phyloP scores from a whole-genome alignment of 2,888 invertebrate genomes.

The Phalangium opilio region DNA sequence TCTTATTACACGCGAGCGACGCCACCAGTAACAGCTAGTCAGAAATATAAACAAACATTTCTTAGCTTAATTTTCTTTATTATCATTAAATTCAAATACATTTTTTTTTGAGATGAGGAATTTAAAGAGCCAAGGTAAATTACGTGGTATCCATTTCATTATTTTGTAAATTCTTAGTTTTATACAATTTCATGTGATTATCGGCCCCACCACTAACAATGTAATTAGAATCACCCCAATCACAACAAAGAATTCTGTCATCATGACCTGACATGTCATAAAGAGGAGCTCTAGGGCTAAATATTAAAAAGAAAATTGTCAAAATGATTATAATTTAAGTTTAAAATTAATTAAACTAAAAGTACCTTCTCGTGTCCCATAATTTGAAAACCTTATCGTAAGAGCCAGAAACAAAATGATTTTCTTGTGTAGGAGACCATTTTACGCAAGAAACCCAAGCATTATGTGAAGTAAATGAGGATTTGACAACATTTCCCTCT shows the following conservation, averaged over 20 bases:
- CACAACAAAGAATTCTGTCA: slow-evolving; percentile 66
- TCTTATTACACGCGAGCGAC: too few relatives aligned
- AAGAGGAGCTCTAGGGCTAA: slow-evolving; percentile 71
- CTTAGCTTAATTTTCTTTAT: too few relatives aligned
- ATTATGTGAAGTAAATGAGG: slow-evolving; percentile 70
- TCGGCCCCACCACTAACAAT: slow-evolving; percentile 87
- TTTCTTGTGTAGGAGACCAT: slow-evolving; percentile 69
- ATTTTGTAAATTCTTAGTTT: slow-evolving; percentile 25
- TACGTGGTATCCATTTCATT: too few relatives aligned
- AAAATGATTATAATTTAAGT: slow-evolving; percentile 1
- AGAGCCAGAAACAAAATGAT: slow-evolving; percentile 79
- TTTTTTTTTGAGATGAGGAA: too few relatives aligned
- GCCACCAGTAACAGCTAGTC: too few relatives aligned
- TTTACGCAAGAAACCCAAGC: slow-evolving; percentile 81
- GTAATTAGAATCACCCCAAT: slow-evolving; percentile 75
- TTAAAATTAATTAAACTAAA: slow-evolving; percentile 1
- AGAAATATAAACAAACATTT: too few relatives aligned
- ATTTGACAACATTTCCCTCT: slow-evolving; percentile 76
- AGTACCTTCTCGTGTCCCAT: slow-evolving; percentile 82
- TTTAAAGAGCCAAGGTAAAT: too few relatives aligned
- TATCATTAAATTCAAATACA: too few relatives aligned
- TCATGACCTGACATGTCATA: slow-evolving; percentile 86
- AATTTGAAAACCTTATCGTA: slow-evolving; percentile 82
- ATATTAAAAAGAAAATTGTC: slow-evolving; percentile 26
- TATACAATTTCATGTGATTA: slow-evolving; percentile 77